Percentiles rank a stretch among this genome's conserved stretches.
These are phyloP conservation scores for Uria lomvia DNA, from an alignment of 2,113 vertebrate genomes.

Conservation along the genomic window DNA sequence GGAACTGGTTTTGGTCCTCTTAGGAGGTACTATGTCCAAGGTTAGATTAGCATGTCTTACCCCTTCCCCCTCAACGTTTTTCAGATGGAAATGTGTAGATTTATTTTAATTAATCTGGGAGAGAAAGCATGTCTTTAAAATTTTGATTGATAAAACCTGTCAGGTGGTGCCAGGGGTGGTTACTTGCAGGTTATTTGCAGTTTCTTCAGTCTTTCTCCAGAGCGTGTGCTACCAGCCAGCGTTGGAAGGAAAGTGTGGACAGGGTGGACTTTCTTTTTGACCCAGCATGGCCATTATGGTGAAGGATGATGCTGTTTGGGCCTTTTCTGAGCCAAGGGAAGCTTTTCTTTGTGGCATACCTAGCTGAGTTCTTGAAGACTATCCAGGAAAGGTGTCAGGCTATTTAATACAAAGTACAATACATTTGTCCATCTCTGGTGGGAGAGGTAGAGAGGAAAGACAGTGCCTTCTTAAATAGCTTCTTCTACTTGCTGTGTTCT, in stretches of 20 bases:
- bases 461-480: background rate
- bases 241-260: background rate
- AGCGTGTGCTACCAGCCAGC: background rate
- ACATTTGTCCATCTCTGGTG: background rate
- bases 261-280: background rate
- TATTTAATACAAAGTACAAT: background rate
- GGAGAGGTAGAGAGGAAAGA: background rate
- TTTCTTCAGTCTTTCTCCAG: background rate
- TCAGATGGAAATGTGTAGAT: background rate
- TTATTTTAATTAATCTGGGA: background rate
- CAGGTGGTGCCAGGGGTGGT: background rate
- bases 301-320: background rate
- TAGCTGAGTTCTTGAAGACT: background rate
- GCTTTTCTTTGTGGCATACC: background rate
- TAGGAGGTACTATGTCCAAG: background rate
- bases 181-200: background rate
- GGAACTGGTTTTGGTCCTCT: background rate
- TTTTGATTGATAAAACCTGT: background rate
- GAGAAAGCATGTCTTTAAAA: background rate
- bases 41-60: background rate
- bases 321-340: background rate
- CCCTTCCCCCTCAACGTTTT: background rate
- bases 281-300: accelerated
- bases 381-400: background rate
- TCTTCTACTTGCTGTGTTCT: background rate